Base-by-base conservation (phyloP, 2,888 invertebrate genomes). In the Parnassius smintheus region DNA sequence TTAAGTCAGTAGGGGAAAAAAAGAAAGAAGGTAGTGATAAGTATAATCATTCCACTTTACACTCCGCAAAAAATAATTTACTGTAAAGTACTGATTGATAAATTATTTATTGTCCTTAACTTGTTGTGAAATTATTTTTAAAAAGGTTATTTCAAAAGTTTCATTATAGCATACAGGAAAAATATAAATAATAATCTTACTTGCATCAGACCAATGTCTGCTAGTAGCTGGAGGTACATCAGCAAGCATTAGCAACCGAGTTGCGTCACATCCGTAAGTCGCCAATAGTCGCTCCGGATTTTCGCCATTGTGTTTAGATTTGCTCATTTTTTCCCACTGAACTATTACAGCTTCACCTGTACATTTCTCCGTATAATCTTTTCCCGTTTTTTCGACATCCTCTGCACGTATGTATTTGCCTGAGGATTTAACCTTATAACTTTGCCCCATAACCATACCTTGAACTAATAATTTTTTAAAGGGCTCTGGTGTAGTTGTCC, bases 321-420 rank as follows among this genome's bases (percentile, higher is more conserved):
- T 99, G 74, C 98, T 98, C 99, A 99, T 99, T 93, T 99, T 99
- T 81, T 99, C 99, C 97, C 98, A 99, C 42, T 94, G 90, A 66
- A 94, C 93, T 11, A 93, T 84, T 0, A 99, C 95, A 9, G 93
- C 86, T 69, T 94, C 93, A 41, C 95, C 94, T 2, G 95, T 95
- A 2, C 72, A 85, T 77, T 93, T 95, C 61, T 87, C 94, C 74
- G 92, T 93, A 74, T 93, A 94, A 66, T 91, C 91, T 72, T 94
- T 94, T 51, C 91, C 91, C 75, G 94, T 92, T 72, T 93, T 88
- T 69, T 93, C 91, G 2, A 93, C 95, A 78, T 96, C 93, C 52
- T 94, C 89, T 67, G 94, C 91, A 35, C 90, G 91, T 35, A 99
- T 82, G 86, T 98, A 99, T 79, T 95, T 94, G 0, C 98, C 97